Evolutionary conservation across 2,888 invertebrate genomes (phyloP), one percentile per base, ranked within the genome.

Genomic region (Horisme vitalbata): DNA sequence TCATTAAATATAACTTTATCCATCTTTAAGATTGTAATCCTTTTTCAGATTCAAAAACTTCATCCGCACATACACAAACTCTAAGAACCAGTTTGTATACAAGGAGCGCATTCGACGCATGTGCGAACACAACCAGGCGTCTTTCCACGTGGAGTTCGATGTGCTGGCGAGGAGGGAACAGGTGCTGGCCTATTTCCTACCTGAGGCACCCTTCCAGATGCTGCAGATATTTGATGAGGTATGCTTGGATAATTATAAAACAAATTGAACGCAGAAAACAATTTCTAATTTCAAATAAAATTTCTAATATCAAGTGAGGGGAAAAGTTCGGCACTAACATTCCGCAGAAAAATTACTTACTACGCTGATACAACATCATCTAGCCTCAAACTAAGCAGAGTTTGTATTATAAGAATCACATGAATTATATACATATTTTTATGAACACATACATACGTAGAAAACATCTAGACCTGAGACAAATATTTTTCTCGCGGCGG

Each of bases 131-230:
- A 96, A 96, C 79, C 94, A 94, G 79, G 93, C 96, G 0, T 97
- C 97, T 36, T 95, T 99, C 75, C 94, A 95, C 30, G 96, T 99
- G 0, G 98, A 99, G 66, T 99, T 98, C 82, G 95, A 96, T 33
- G 93, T 95, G 61, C 88, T 99, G 55, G 98, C 98, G 0, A 92
- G 95, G 35, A 93, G 95, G 63, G 98, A 98, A 72, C 97, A 98
- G 75, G 97, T 97, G 0, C 87, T 99, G 32, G 99, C 99, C 0
- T 99, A 97, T 80, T 99, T 99, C 79, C 76, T 99, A 35, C 99
- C 99, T 0, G 99, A 99, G 80, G 99, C 99, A 0, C 99, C 99
- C 0, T 93, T 95, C 57, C 98, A 99, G 87, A 97, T 99, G 95
- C 84, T 99, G n/a, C 94, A 95, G 75, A 97, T 98, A 56, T 97